Base-by-base conservation (phyloP, 2,797 vertebrate genomes). In the Labeo calbasu region DNA sequence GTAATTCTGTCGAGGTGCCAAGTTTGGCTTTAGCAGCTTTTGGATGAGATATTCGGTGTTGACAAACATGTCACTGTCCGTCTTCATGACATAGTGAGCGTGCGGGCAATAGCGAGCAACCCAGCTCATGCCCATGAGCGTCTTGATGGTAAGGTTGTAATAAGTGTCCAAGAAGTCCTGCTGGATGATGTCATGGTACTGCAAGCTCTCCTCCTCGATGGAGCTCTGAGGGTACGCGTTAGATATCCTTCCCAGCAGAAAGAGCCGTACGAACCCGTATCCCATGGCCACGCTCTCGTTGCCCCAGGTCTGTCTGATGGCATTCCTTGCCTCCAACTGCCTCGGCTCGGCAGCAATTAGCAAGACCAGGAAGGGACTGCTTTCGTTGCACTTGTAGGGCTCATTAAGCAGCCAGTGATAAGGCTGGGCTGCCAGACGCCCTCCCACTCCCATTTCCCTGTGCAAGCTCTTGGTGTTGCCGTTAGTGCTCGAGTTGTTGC, bases 21-120 rank as follows among this genome's bases (percentile, higher is more conserved):
- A 89, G 84, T 98, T 97, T 53, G 98, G 98, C 93, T 97, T 98
- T 87, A 99, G 91, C 88, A 99, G 95, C 93, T 99, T 99, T 85
- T 99, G 96, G 92, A 99, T 96, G 92, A 99, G 96, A 93, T 99
- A 99, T 63, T 99, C 98, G 0, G 97, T 98, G 79, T 99, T 99
- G 90, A 99, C 97, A 91, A 99, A 99, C 98, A 99, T 99, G 92
- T 99, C 98, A 2, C 98, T 99, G 93, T 99, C 98, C 0, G 98
- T 99, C 94, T 99, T 99, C 98, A 99, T 99, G 86, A 99, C 97
- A 0, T 99, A 99, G 0, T 93, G 93, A 85, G 95, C 95, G 0
- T 90, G 94, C 9, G 97, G 96, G 90, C 98, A 99, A 61, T 96
- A 94, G 43, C 96, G 97, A 32, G 98, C 96, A 57, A 99, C 98